Evolutionary conservation across 2,888 invertebrate species (phyloP), one percentile per base, ranked within the genome.

Genomic region (Caenorhabditis sp.): DNA sequence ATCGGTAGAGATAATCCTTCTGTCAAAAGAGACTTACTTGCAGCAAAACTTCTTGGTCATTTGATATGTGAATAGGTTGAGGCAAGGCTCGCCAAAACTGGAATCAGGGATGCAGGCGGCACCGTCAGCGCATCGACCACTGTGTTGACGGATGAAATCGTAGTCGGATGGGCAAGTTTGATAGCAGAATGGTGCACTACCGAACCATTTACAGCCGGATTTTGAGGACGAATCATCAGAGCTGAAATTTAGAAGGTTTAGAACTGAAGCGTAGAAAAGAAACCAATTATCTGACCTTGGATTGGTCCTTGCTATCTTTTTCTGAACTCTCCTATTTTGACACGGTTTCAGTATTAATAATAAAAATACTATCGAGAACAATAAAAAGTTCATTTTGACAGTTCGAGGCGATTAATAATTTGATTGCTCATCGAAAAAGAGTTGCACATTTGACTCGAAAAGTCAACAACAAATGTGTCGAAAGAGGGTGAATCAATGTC

Each of bases 41-140:
- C 80, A 80, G 56, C 80, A 80, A 50, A 78, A 80, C 58, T 77
- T 76, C 36, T 80, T 80, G 1, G 67, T 80, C 74, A 80, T 64
- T 57, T 76, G 74, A 60, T 71, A 74, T 14, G 72, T 72, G 53
- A 80, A 80, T 1, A 80, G 23, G 52, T 70, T 76, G 21, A 77
- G 65, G 59, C 80, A 80, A 1, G 76, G 71, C 21, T 80, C 77
- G 1, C 80, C 80, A 58, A 80, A 80, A 53, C 74, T 71, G 0
- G 78, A 66, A 61, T 80, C 80, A 12, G 80, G 80, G 31, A 67
- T 62, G 53, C 80, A 80, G 12, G 68, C 62, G 38, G 70, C 54
- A 20, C 77, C 80, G 59, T 76, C 71, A 4, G 67, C 67, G 59
- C 80, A 80, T 60, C 74, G 63, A 23, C 77, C 77, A 38, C 73